phyloP scores from a whole-genome alignment of 2,888 invertebrate species.

The Andrena bucephala region DNA sequence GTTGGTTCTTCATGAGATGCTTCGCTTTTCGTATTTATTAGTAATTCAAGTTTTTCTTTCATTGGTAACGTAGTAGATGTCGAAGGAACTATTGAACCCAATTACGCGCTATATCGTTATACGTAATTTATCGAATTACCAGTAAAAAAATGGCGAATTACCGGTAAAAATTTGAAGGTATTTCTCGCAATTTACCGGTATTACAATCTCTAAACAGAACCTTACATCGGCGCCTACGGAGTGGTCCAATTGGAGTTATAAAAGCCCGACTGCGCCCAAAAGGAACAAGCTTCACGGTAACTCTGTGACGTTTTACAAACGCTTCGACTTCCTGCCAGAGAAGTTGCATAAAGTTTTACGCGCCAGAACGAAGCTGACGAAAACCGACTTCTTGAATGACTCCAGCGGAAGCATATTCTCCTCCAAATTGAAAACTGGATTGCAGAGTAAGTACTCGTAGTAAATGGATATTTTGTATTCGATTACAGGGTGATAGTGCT shows the following conservation, averaged over 20 bases:
- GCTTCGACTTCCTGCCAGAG: conserved; percentile 70
- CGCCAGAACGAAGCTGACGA: conserved; percentile 61
- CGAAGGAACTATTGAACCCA: too few species aligned
- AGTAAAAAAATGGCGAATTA: too few species aligned
- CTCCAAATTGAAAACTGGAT: conserved; percentile 27
- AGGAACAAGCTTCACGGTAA: background rate
- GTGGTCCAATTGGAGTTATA: conserved; percentile 79
- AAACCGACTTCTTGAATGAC: conserved; percentile 25
- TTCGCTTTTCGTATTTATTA: too few species aligned
- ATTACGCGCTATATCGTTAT: too few species aligned
- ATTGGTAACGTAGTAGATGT: too few species aligned
- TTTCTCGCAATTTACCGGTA: too few species aligned
- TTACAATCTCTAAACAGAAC: background rate
- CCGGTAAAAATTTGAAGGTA: too few species aligned
- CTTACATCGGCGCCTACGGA: conserved; percentile 59
- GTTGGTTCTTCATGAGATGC: too few species aligned
- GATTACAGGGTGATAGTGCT: background rate
- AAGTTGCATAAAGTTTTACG: conserved; percentile 68
- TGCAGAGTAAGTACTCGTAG: conserved; percentile 24
- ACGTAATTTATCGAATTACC: too few species aligned
- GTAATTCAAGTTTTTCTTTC: too few species aligned
- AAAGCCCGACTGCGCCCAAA: background rate
- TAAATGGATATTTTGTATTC: background rate
- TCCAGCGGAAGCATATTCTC: conserved; percentile 20
- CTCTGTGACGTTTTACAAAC: conserved; percentile 14